Base-by-base conservation (phyloP, 2,113 vertebrate species). In the Prunella fulvescens region DNA sequence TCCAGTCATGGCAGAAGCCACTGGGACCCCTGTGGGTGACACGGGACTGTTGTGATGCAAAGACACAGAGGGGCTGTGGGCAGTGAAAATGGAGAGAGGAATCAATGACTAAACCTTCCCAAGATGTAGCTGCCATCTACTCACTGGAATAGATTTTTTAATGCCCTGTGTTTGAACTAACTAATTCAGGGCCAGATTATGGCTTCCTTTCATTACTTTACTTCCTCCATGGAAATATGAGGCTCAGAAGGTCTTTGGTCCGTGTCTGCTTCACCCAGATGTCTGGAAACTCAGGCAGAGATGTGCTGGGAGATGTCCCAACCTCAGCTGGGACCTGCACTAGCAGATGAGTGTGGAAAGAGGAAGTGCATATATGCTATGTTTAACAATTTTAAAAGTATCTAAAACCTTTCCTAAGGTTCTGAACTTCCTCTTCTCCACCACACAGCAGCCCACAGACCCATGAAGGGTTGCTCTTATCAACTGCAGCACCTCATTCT, bases 401-500 rank as follows among this genome's bases (percentile, higher is more conserved):
- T 62, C 71, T 83, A 40, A 93, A 94, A 12, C 33, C 48, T 91
- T 92, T 90, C 91, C 81, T 71, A 87, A 81, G 44, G 69, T 79
- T 84, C 60, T 78, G 58, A 86, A 95, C 79, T 95, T 95, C 93
- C 93, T 70, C 81, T 81, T 81, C 60, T 31, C 28, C 35, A 88
- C 87, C 93, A 44, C 92, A 83, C 33, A 37, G 6, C 90, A 94
- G 76, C 88, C 95, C 92, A 44, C 91, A 96, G 72, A 71, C 42
- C 86, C 42, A 7, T 72, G 86, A 70, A 80, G 80, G 72, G 89
- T 3, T 91, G 71, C 10, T 83, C 58, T 88, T 95, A 96, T 76
- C 95, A 82, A 86, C 71, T 70, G 79, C 60, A 82, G 79, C 85
- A 93, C 79, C 51, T 95, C 74, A 90, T 86, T 92, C 92, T 80